Evolutionary conservation across 2,888 invertebrate genomes (phyloP).

Genomic region (Amphipyra tragopoginis): DNA sequence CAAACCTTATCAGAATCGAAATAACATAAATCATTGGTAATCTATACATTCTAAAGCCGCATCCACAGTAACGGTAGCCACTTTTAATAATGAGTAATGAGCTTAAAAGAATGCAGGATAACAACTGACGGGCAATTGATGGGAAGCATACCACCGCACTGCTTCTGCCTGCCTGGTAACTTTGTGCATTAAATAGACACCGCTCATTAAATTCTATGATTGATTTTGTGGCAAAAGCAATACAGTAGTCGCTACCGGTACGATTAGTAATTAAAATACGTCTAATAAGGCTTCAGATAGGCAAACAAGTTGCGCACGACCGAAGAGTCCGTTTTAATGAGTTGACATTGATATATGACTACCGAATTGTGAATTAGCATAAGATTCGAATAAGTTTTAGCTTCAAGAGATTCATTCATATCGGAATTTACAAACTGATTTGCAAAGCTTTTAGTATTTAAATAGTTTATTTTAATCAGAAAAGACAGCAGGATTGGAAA

Average conservation of each 20-base stretch:
- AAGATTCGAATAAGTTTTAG: slow-evolving; percentile 43
- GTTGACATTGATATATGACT: slow-evolving; percentile 56
- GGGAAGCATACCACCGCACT: slow-evolving; percentile 60
- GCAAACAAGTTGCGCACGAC: slow-evolving; percentile 37
- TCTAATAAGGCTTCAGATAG: slow-evolving; percentile 56
- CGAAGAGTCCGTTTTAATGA: slow-evolving; percentile 52
- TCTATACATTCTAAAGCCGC: slow-evolving; percentile 64
- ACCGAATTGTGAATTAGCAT: slow-evolving; percentile 57
- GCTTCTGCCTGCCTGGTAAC: slow-evolving; percentile 55
- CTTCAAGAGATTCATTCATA: slow-evolving; percentile 47
- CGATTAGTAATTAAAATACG: slow-evolving; percentile 63
- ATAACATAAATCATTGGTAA: slow-evolving; percentile 22
- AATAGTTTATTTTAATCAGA: slow-evolving; percentile 38
- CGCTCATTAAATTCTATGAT: slow-evolving; percentile 78
- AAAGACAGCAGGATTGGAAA: slow-evolving; percentile 13
- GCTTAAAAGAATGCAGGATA: slow-evolving; percentile 78
- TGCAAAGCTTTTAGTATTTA: slow-evolving; percentile 32
- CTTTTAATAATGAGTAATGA: slow-evolving; percentile 87
- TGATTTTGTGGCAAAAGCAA: slow-evolving; percentile 79
- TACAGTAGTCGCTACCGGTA: slow-evolving; percentile 80
- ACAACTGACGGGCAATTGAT: slow-evolving; percentile 71
- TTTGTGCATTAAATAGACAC: slow-evolving; percentile 69
- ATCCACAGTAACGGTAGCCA: slow-evolving; percentile 78
- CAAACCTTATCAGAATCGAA: slow-evolving; percentile 2
- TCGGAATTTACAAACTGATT: slow-evolving; percentile 38